phyloP scores from a whole-genome alignment of 2,113 vertebrate species.

The human region DNA sequence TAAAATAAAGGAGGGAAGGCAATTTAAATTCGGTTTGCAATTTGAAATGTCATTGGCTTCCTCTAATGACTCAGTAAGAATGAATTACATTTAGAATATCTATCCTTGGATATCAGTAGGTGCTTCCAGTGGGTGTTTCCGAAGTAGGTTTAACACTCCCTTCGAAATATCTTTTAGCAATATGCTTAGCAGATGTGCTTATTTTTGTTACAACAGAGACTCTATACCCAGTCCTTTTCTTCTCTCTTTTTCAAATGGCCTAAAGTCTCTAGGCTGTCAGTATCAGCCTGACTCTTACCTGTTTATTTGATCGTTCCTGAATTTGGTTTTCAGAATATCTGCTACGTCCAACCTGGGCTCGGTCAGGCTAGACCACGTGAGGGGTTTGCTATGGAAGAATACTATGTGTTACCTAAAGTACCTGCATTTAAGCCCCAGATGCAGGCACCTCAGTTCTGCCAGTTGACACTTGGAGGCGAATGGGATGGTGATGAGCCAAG shows the following conservation, averaged over 20 bases:
- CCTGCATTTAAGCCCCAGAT: background rate
- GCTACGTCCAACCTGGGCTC: background rate
- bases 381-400: background rate
- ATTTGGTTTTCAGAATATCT: background rate
- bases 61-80: conserved; percentile 8
- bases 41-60: conserved; percentile 28
- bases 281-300: background rate
- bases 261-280: background rate
- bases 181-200: background rate
- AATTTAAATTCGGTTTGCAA: conserved; percentile 35
- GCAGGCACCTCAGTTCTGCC: background rate
- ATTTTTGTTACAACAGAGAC: background rate
- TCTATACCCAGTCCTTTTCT: background rate
- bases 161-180: conserved; percentile 27
- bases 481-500: background rate
- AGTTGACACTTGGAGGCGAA: background rate
- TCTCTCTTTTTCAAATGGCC: background rate
- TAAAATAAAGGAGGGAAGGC: conserved; percentile 1
- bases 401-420: background rate
- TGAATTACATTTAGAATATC: background rate
- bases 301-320: background rate
- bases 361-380: background rate
- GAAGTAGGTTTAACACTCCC: background rate
- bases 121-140: background rate
- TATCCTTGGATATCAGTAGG: background rate